Percentiles rank a stretch among this genome's conserved stretches.
Evolutionary conservation across 2,888 invertebrate species (phyloP).

Genomic region (Acrobasis consociella): DNA sequence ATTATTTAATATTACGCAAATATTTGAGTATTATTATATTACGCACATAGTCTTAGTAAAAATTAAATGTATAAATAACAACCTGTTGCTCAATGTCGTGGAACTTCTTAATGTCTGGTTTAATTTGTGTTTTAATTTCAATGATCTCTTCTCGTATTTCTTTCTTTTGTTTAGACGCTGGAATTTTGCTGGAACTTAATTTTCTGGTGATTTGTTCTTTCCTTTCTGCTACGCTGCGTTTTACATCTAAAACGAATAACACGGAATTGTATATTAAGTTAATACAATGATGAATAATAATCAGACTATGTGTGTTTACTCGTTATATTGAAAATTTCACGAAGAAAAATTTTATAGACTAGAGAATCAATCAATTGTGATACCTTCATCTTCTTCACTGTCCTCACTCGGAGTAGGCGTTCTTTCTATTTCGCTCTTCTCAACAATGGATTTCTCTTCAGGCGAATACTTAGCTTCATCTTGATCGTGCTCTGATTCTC

Average conservation of each 20-base stretch:
- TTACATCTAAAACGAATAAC: constrained; percentile 64
- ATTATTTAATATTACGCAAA: too few species aligned
- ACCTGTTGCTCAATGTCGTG: constrained; percentile 79
- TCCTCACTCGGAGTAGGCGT: constrained; percentile 78
- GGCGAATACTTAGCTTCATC: constrained; percentile 91
- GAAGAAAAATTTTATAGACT: too few species aligned
- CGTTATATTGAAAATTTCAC: too few species aligned
- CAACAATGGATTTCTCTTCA: constrained; percentile 88
- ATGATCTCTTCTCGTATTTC: constrained; percentile 89
- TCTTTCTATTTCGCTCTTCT: constrained; percentile 84
- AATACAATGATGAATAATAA: too few species aligned
- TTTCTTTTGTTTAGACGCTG: constrained; percentile 88
- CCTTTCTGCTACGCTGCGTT: constrained; percentile 89
- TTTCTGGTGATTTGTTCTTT: constrained; percentile 89
- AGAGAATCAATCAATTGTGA: too few species aligned
- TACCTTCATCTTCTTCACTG: constrained; percentile 81
- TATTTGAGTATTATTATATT: too few species aligned
- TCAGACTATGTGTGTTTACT: too few species aligned
- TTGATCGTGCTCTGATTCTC: constrained; percentile 70
- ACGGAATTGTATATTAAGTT: not conserved
- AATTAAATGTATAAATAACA: constrained; percentile 34
- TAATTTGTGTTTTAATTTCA: constrained; percentile 86
- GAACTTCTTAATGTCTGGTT: constrained; percentile 79
- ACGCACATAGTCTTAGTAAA: constrained; percentile 16
- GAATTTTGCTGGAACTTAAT: constrained; percentile 86